Conservation (phyloP, 2,888 invertebrate species). For the Eupithecia inturbata region DNA sequence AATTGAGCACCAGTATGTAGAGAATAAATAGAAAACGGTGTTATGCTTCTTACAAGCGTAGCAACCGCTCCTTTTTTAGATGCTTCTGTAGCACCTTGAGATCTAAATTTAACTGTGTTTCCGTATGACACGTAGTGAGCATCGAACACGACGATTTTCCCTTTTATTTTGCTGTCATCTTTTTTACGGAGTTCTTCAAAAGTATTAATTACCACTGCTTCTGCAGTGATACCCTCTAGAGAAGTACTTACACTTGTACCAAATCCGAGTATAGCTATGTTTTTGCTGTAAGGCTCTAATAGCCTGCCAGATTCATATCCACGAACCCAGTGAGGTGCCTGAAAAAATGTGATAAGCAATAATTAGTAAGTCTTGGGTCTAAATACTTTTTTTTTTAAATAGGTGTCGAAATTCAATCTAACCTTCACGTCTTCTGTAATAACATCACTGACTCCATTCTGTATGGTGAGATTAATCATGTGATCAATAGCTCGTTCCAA, state of each 20-base stretch:
- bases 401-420: too few species aligned
- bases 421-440: slow-evolving; percentile 86
- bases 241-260: slow-evolving; percentile 88
- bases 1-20: slow-evolving; percentile 89
- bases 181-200: slow-evolving; percentile 86
- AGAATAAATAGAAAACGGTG: slow-evolving; percentile 89
- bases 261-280: slow-evolving; percentile 87
- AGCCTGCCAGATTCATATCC: slow-evolving; percentile 86
- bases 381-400: too few species aligned
- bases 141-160: slow-evolving; percentile 91
- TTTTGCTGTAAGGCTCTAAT: slow-evolving; percentile 84
- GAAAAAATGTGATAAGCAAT: slow-evolving; percentile 36
- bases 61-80: slow-evolving; percentile 90
- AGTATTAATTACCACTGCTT: slow-evolving; percentile 87
- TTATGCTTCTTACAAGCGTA: slow-evolving; percentile 88
- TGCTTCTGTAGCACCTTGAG: slow-evolving; percentile 86
- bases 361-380: too few species aligned
- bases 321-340: slow-evolving; percentile 80
- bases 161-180: slow-evolving; percentile 74
- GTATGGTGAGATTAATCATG: slow-evolving; percentile 72
- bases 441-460: slow-evolving; percentile 78
- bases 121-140: slow-evolving; percentile 86
- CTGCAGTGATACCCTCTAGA: slow-evolving; percentile 87
- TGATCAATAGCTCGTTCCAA: slow-evolving; percentile 88
- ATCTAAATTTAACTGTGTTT: slow-evolving; percentile 86